phyloP scores from a whole-genome alignment of 2,113 vertebrate species.

The Apteryx mantelli region DNA sequence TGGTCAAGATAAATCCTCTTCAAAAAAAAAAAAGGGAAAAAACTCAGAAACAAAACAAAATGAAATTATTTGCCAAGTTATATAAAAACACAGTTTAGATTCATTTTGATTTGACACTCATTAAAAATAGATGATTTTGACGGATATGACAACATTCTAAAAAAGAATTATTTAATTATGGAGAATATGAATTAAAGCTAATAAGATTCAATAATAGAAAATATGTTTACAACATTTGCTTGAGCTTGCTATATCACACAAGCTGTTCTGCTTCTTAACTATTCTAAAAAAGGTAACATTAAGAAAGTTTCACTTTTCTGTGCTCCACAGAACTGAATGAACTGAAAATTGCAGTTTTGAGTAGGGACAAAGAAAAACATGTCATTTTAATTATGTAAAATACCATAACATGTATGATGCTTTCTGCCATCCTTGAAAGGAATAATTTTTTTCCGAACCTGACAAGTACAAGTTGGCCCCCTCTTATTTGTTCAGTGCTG shows the following conservation, averaged over 20 bases:
- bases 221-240: slow-evolving; percentile 48
- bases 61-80: not conserved
- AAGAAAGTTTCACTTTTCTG: not conserved
- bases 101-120: not conserved
- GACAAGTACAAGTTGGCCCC: accelerated
- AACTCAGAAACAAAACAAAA: not conserved
- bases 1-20: not conserved
- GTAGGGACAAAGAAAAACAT: slow-evolving; percentile 2
- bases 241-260: slow-evolving; percentile 50
- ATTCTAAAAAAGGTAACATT: not conserved
- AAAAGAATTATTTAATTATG: slow-evolving; percentile 44
- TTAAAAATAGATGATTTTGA: slow-evolving; percentile 35
- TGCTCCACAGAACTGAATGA: not conserved
- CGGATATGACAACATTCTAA: not conserved
- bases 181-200: slow-evolving; percentile 40
- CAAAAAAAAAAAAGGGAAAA: accelerated
- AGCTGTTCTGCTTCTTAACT: slow-evolving; percentile 32
- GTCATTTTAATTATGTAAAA: not conserved
- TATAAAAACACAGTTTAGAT: not conserved
- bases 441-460: not conserved
- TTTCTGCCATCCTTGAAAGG: not conserved
- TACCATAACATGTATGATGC: not conserved
- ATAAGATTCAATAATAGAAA: slow-evolving; percentile 56
- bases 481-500: not conserved
- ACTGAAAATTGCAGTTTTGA: not conserved